Conservation (phyloP, 2,797 vertebrate species). For the Pelobates cultripes region DNA sequence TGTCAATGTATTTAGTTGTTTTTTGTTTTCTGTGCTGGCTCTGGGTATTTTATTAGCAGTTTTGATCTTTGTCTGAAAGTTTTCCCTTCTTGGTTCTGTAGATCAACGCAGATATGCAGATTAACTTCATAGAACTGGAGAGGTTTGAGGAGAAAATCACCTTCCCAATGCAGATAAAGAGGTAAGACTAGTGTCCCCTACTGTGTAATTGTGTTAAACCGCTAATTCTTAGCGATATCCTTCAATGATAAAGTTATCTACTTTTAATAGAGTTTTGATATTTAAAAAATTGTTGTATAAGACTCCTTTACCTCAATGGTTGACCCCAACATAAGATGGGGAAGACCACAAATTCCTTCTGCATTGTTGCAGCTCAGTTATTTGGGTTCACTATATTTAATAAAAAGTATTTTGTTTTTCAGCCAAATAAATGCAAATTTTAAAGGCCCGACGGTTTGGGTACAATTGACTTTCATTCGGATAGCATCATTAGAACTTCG, state of each 20-base stretch:
- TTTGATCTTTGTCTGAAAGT: not conserved
- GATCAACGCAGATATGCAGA: slow-evolving; percentile 74
- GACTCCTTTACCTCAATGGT: too few species aligned
- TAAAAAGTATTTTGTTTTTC: not conserved
- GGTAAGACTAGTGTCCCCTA: slow-evolving; percentile 64
- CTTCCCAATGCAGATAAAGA: slow-evolving; percentile 79
- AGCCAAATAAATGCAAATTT: slow-evolving; percentile 78
- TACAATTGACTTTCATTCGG: slow-evolving; percentile 67
- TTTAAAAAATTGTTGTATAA: too few species aligned
- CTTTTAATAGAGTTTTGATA: too few species aligned
- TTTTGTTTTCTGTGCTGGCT: not conserved
- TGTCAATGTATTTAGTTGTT: not conserved
- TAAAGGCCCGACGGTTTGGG: slow-evolving; percentile 52
- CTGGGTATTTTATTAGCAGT: not conserved
- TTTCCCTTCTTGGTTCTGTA: slow-evolving; percentile 53
- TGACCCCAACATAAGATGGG: too few species aligned
- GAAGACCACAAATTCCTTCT: too few species aligned
- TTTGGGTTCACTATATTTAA: too few species aligned
- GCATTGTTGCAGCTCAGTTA: too few species aligned
- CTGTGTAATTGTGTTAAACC: too few species aligned
- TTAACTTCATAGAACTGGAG: slow-evolving; percentile 78
- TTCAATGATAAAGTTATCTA: too few species aligned
- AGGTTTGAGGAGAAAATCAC: slow-evolving; percentile 69
- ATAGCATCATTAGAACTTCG: slow-evolving; percentile 69
- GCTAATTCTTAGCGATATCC: too few species aligned